Base-by-base conservation (phyloP, 2,888 invertebrate genomes). In the Omphaloscelis lunosa region DNA sequence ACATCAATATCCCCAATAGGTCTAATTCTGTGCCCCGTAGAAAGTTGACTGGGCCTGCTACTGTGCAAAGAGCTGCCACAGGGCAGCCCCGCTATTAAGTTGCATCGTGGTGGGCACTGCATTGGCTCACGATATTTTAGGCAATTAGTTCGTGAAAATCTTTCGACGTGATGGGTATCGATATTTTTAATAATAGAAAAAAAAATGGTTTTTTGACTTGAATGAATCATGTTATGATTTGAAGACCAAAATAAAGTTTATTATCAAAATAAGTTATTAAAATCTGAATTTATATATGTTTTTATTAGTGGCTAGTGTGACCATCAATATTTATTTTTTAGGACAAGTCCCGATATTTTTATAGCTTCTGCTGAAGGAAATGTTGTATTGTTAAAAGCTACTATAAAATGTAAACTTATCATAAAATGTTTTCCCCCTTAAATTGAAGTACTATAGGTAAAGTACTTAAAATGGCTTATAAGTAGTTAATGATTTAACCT, bases 351-450 rank as follows among this genome's bases (percentile, higher is more conserved):
- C 20, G 56, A 27, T 23, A 17, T 23, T 63, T 41, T 63, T 7
- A 56, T 15, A 23, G 7, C 29, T 34, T 41, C 4, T 27, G 56
- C 9, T 56, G n/a, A 72, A 63, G 6, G n/a, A 56, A 51, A 34
- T 34, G 27, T 62, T 56, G 20, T 72, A 7, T 56, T 12, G 0
- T 72, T 62, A 15, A 63, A 72, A 48, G 29, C 29, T 48, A 11
- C 53, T 29, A 20, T 41, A 45, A 74, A 73, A 34, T 34, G 23
- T 27, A 65, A 41, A 63, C 39, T 8, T 72, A 63, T 72, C n/a
- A 41, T 41, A 7, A 41, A 20, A 82, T 48, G 56, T 67, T 58
- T 73, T 80, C 39, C 11, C 53, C 63, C n/a, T 3, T 45, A n/a
- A 53, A 48, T 23, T 48, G 5, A 45, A 48, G 48, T 27, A n/a